phyloP scores from a whole-genome alignment of 2,113 vertebrate species.

The Pterocles orientalis region DNA sequence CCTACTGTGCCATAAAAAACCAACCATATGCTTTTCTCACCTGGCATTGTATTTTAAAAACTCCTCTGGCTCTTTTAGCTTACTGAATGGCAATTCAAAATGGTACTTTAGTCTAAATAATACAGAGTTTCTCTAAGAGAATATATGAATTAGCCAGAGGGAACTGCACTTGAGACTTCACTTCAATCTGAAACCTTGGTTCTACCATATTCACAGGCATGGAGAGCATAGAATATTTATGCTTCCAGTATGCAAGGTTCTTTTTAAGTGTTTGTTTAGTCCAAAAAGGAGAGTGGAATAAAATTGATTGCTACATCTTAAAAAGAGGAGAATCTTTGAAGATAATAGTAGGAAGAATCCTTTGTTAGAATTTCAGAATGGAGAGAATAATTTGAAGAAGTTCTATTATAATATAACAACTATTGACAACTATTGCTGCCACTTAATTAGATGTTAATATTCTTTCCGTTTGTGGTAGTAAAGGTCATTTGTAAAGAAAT shows the following conservation, averaged over 20 bases:
- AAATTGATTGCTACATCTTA: background rate
- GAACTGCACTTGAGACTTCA: background rate
- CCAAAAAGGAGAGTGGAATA: background rate
- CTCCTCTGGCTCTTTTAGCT: background rate
- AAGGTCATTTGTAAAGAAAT: background rate
- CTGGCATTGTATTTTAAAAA: background rate
- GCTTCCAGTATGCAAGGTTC: background rate
- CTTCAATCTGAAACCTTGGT: background rate
- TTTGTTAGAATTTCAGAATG: background rate
- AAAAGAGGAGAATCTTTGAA: background rate
- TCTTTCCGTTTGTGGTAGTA: background rate
- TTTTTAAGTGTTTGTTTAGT: background rate
- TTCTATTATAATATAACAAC: background rate
- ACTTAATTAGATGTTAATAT: background rate
- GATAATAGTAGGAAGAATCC: background rate
- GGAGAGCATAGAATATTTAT: background rate
- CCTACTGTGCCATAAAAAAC: background rate
- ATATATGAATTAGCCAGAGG: background rate
- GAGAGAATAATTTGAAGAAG: background rate
- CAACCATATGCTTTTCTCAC: background rate
- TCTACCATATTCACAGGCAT: background rate
- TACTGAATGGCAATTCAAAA: background rate
- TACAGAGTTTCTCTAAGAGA: background rate
- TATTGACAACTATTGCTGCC: background rate
- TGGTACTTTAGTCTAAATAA: background rate